A percentile compares a stretch with the other conserved stretches of the same genome.
Evolutionary conservation across 2,888 invertebrate genomes (phyloP).

Genomic region (Serrognathus titanus): DNA sequence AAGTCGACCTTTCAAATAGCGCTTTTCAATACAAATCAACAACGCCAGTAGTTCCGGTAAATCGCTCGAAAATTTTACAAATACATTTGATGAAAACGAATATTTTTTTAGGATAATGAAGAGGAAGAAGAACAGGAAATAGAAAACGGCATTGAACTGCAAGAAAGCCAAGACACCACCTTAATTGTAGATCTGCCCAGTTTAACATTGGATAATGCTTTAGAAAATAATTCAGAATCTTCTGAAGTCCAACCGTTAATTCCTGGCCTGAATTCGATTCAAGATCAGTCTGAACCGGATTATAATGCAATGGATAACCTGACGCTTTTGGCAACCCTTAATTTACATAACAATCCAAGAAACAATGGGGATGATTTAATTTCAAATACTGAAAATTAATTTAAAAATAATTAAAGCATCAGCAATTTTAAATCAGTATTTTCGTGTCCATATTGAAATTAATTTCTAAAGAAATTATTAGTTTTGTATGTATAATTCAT

Average conservation of each 20-base stretch:
- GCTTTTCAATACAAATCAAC: conserved; percentile 87
- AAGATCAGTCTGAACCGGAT: conserved; percentile 39
- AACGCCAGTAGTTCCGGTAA: conserved; percentile 46
- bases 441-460: not conserved
- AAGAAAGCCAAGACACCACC: conserved; percentile 23
- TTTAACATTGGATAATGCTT: conserved; percentile 4
- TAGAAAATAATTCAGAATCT: conserved; percentile 10
- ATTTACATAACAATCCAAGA: conserved; percentile 34
- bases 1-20: conserved; percentile 88
- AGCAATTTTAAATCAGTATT: not conserved
- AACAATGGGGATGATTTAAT: not conserved
- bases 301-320: conserved; percentile 48
- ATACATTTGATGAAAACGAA: not conserved
- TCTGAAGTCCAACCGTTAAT: conserved; percentile 24
- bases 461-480: not conserved
- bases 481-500: no score
- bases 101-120: conserved; percentile 47
- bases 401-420: conserved; percentile 5
- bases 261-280: conserved; percentile 26
- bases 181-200: conserved; percentile 18
- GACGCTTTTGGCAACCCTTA: conserved; percentile 43
- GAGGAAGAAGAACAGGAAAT: conserved; percentile 56
- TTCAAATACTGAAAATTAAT: conserved; percentile 9
- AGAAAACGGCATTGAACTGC: conserved; percentile 46
- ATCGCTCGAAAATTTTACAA: conserved; percentile 1